Conservation (phyloP, 2,113 vertebrate genomes). For the Phalacrocorax carbo region DNA sequence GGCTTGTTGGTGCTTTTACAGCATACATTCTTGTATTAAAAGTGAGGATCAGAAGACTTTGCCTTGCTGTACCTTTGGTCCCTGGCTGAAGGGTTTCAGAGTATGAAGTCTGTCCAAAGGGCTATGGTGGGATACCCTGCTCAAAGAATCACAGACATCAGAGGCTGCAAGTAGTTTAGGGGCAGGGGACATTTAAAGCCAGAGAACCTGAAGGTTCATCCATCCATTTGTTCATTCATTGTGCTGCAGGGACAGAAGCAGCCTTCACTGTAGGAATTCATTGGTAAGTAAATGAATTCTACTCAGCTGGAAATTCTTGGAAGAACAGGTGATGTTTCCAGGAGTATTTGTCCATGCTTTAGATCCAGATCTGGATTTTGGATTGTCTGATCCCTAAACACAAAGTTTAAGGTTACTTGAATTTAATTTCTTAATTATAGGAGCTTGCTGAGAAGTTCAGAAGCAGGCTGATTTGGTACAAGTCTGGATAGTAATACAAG, state of each 20-base stretch:
- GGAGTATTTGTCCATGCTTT: background rate
- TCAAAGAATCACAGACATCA: background rate
- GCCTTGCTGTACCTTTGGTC: background rate
- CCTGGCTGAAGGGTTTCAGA: background rate
- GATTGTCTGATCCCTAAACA: background rate
- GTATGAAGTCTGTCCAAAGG: background rate
- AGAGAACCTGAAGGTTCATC: background rate
- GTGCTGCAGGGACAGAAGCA: background rate
- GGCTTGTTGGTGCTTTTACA: slow-evolving; percentile 6
- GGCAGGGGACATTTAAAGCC: background rate
- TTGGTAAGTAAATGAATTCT: background rate
- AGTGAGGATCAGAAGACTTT: background rate
- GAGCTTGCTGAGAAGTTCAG: background rate
- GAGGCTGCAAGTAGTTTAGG: background rate
- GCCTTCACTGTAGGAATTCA: background rate
- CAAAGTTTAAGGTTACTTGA: background rate
- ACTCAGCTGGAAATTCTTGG: background rate
- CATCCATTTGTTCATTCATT: background rate
- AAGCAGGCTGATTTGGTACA: background rate
- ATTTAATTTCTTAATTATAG: background rate
- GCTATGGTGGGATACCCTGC: background rate
- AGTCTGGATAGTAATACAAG: background rate
- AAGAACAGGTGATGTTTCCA: background rate
- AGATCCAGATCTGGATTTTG: background rate
- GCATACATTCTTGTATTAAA: background rate